These are phyloP conservation scores for Hippopotamus amphibius DNA, from an alignment of 2,113 vertebrate species.

Conservation along the genomic window DNA sequence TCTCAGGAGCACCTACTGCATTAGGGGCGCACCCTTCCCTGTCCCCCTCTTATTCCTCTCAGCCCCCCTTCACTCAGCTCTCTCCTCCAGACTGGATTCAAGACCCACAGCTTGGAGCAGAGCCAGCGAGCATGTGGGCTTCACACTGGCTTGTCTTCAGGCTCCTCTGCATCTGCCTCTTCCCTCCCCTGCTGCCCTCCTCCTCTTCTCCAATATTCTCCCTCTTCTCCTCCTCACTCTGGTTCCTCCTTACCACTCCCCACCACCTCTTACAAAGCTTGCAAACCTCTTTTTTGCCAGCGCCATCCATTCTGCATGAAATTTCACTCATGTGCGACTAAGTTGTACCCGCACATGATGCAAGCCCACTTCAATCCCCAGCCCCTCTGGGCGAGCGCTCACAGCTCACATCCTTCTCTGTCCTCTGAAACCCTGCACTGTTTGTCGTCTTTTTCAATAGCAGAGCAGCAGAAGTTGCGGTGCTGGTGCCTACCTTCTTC, in stretches of 20 bases:
- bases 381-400: neutral
- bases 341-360: neutral
- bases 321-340: neutral
- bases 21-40: slow-evolving; percentile 41
- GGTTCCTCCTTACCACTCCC: neutral
- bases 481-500: neutral
- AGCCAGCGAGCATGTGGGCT: neutral
- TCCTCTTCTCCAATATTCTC: neutral
- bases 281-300: neutral
- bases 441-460: neutral
- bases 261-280: neutral
- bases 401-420: neutral
- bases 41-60: neutral
- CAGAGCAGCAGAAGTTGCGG: neutral
- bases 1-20: slow-evolving; percentile 81
- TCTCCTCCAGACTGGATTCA: neutral
- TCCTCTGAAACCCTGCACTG: neutral
- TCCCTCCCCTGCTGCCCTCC: neutral
- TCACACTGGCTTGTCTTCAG: neutral
- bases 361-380: neutral
- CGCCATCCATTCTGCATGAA: neutral
- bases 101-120: neutral
- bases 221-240: neutral
- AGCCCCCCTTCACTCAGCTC: neutral
- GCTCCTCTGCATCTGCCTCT: no score